Base-by-base conservation (phyloP, 2,888 invertebrate species). In the Ferrisia virgata region DNA sequence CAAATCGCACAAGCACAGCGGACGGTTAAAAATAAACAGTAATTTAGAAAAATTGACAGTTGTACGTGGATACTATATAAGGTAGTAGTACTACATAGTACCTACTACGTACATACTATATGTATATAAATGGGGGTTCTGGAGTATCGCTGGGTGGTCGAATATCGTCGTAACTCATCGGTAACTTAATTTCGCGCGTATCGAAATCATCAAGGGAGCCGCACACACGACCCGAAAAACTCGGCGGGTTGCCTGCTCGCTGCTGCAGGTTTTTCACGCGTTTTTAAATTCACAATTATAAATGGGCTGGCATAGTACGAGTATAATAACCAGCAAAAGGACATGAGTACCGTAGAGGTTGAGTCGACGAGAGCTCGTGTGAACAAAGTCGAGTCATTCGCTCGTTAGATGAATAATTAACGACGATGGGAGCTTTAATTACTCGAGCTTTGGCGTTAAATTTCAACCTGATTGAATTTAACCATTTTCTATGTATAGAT, bases 31-130 rank as follows among this genome's bases (percentile, higher is more conserved):
- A 82, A 82, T 82, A 82, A 82, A 82, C 36, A 82, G 82, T 82
- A 82, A 82, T 64, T 82, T 58, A 82, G 58, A 31, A 82, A 82
- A 82, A 82, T 82, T 82, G 82, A 82, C 82, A 82, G 82, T 58
- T 82, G 80, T 18, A n/a, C n/a, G n/a, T n/a, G n/a, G n/a, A n/a
- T n/a, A n/a, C n/a, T n/a, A n/a, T n/a, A n/a, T n/a, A n/a, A n/a
- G n/a, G n/a, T n/a, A n/a, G n/a, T n/a, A n/a, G n/a, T n/a, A n/a
- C n/a, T n/a, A n/a, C n/a, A n/a, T n/a, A n/a, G n/a, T n/a, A n/a
- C n/a, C n/a, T n/a, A n/a, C n/a, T n/a, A n/a, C n/a, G n/a, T n/a
- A n/a, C n/a, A n/a, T n/a, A n/a, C n/a, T n/a, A n/a, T n/a, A n/a
- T n/a, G n/a, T n/a, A n/a, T n/a, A n/a, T n/a, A 80, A 79, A 43